These are phyloP conservation scores for Periplaneta americana DNA, from an alignment of 1,140 invertebrate species.

Conservation along the genomic window DNA sequence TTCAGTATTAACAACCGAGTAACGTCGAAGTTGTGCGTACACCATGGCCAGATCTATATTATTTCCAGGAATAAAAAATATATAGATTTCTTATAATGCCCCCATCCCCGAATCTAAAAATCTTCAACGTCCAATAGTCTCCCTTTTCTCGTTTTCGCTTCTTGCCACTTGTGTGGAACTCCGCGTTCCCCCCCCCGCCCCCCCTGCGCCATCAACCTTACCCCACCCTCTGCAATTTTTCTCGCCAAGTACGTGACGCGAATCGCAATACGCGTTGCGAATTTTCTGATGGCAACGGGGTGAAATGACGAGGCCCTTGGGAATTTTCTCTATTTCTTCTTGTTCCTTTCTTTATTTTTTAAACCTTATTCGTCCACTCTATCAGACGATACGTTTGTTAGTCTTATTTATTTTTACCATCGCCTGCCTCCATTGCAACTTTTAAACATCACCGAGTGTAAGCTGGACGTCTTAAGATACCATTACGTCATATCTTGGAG, in stretches of 20 bases:
- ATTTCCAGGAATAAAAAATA: too few relatives aligned
- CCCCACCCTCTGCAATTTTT: constrained; percentile 13
- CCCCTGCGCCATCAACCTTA: background rate
- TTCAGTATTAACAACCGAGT: too few relatives aligned
- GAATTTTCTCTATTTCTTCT: constrained; percentile 13
- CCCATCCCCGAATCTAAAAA: background rate
- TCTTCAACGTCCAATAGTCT: background rate
- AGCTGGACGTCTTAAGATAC: too few relatives aligned
- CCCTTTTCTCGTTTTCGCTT: background rate
- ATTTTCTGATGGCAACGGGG: constrained; percentile 7
- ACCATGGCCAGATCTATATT: too few relatives aligned
- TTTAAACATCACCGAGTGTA: too few relatives aligned
- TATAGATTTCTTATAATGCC: background rate
- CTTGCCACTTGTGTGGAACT: background rate
- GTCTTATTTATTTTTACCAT: background rate
- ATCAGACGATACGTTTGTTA: background rate
- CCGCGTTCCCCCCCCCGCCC: background rate
- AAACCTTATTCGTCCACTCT: background rate
- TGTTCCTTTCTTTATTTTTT: background rate
- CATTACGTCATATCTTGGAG: too few relatives aligned
- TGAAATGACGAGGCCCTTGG: constrained; percentile 13
- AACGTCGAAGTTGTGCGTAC: too few relatives aligned
- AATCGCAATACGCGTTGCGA: constrained; percentile 14
- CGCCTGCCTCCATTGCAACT: too few relatives aligned
- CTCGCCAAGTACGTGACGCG: constrained; percentile 14